Evolutionary conservation across 2,888 invertebrate species (phyloP).

Genomic region (Eulithis prunata): DNA sequence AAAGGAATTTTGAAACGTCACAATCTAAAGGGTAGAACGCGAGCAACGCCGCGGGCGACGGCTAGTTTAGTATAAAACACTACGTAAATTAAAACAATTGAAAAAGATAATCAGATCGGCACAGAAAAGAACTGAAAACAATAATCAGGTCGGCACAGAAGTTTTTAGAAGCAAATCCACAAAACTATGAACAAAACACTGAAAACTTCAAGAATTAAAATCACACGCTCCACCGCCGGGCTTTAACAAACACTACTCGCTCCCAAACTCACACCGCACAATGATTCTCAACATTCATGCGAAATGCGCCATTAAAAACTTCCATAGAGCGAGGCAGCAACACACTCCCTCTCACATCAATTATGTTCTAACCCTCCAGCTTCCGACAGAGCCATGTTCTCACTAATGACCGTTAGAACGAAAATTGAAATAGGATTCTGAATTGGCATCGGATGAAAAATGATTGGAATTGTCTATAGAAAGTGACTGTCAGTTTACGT

Average conservation of each 20-base stretch:
- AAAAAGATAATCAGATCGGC: too few species aligned
- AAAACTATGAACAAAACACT: not conserved
- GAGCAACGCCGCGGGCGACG: too few species aligned
- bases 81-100: too few species aligned
- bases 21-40: too few species aligned
- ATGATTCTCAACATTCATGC: slow-evolving; percentile 27
- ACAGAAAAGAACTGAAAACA: not conserved
- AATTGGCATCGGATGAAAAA: slow-evolving; percentile 36
- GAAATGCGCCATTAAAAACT: slow-evolving; percentile 29
- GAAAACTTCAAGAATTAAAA: slow-evolving; percentile 13
- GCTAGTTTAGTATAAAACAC: too few species aligned
- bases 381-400: slow-evolving; percentile 33
- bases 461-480: slow-evolving; percentile 35
- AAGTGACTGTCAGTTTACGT: slow-evolving; percentile 26
- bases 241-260: slow-evolving; percentile 10
- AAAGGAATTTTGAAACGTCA: too few species aligned
- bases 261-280: slow-evolving; percentile 21
- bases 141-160: not conserved
- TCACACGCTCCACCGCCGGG: slow-evolving; percentile 5
- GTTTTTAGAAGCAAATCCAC: not conserved
- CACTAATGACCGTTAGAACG: slow-evolving; percentile 39
- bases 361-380: slow-evolving; percentile 39
- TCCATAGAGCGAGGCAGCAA: slow-evolving; percentile 27
- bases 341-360: slow-evolving; percentile 34
- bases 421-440: slow-evolving; percentile 39